Evolutionary conservation across 1,140 invertebrate species (phyloP).

Genomic region (Drosophila azteca): DNA sequence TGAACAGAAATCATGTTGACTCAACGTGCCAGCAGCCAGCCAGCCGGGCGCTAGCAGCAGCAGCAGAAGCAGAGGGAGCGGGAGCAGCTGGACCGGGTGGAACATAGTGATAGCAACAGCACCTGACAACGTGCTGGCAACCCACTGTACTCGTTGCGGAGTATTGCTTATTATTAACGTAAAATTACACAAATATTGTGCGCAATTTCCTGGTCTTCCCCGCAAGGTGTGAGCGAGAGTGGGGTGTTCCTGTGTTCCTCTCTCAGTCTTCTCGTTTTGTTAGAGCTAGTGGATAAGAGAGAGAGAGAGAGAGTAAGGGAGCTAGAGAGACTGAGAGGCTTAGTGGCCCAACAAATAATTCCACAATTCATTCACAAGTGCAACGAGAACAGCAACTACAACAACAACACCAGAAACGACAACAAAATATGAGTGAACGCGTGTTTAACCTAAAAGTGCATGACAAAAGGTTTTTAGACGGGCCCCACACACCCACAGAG

Average conservation of each 20-base stretch:
- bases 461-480: not conserved
- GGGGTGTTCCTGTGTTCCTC: too few relatives aligned
- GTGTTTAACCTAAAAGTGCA: conserved; percentile 80
- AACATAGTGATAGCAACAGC: conserved; percentile 43
- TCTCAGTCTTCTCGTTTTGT: too few relatives aligned
- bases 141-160: conserved; percentile 7
- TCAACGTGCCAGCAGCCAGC: conserved; percentile 58
- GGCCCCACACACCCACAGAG: conserved; percentile 33
- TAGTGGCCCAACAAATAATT: conserved; percentile 25
- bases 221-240: conserved; percentile 3
- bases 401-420: conserved; percentile 36
- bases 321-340: conserved; percentile 1
- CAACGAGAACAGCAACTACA: conserved; percentile 46
- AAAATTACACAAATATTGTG: conserved; percentile 43
- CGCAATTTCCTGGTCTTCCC: not conserved
- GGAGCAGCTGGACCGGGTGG: conserved; percentile 9
- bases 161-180: conserved; percentile 35
- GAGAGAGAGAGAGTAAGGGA: conserved; percentile 6
- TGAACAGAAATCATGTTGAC: conserved; percentile 59
- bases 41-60: conserved; percentile 33
- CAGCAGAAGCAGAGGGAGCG: conserved; percentile 17
- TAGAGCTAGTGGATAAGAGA: conserved; percentile 6
- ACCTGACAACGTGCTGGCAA: conserved; percentile 33
- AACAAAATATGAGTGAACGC: conserved; percentile 67
- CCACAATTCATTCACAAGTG: conserved; percentile 67